Base-by-base conservation (phyloP, 2,113 vertebrate species). In the Syngnathus scovelli region DNA sequence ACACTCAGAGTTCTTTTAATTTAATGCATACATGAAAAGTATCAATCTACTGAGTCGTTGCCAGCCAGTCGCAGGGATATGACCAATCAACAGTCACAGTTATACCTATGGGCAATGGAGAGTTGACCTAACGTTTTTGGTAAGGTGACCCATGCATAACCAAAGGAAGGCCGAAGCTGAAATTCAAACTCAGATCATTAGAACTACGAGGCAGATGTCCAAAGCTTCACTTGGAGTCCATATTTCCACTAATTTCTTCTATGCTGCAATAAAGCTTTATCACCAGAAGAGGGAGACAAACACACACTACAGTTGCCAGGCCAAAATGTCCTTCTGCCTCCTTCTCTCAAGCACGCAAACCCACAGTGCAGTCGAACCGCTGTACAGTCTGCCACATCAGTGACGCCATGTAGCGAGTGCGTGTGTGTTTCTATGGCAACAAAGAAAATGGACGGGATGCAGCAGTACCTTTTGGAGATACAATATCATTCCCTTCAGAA, bases 401-500 rank as follows among this genome's bases (percentile, higher is more conserved):
- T 72, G 43, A 75, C 75, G 56, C 77, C 69, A 51, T 78, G 86
- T 88, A 33, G 6, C 5, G 44, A 15, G 44, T 46, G 44, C 16
- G 44, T 46, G 67, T 73, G 58, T 78, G 87, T 88, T 88, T 76
- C 86, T 76, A 84, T 88, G 74, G 87, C 71, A 88, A 89, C 82
- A 4, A 61, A 77, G 80, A 67, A 75, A 74, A 82, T 3, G 66
- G 72, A 73, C 7, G 58, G 75, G 61, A 75, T 83, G 65, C 36
- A 36, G 65, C 36, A 36, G 88, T 93, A 97, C 96, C 94, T 98
- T 98, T 84, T 98, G 96, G 75, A 98, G 92, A 88, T 98, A 98
- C 66, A 98, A 84, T 85, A 98, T 90, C 78, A 95, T 98, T 77
- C 96, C 96, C 87, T 98, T 98, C 75, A 98, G 92, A 75, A 98